These are phyloP conservation scores for Pseudobourletiella spinata DNA, from an alignment of 1,140 invertebrate species.

Conservation along the genomic window DNA sequence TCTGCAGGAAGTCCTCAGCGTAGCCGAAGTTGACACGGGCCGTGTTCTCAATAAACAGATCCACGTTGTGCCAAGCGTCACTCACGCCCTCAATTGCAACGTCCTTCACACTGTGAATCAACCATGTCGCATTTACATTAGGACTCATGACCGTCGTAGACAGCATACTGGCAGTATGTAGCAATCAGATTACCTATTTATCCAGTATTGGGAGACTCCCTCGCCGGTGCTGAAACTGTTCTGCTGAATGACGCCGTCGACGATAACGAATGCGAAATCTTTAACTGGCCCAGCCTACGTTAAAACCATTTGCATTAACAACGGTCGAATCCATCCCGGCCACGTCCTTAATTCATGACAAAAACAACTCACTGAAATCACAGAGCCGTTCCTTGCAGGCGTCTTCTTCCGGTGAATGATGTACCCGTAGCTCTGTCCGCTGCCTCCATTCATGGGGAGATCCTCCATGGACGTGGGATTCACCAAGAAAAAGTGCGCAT, in stretches of 20 bases:
- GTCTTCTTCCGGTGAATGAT: slow-evolving; percentile 45
- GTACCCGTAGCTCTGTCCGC: slow-evolving; percentile 52
- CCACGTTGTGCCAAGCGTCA: slow-evolving; percentile 34
- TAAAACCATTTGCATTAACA: no score
- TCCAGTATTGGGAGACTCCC: slow-evolving; percentile 45
- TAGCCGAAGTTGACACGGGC: slow-evolving; percentile 46
- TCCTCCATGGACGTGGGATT: slow-evolving; percentile 47
- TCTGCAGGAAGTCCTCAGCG: slow-evolving; percentile 40
- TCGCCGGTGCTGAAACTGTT: slow-evolving; percentile 36
- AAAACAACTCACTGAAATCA: no score
- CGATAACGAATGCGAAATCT: slow-evolving; percentile 48
- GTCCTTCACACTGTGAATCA: slow-evolving; percentile 12
- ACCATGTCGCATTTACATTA: not conserved
- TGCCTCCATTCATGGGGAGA: slow-evolving; percentile 45
- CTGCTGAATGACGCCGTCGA: slow-evolving; percentile 42
- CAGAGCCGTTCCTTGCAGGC: not conserved
- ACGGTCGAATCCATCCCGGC: no score
- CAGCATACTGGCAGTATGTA: slow-evolving; percentile 34
- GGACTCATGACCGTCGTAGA: no score
- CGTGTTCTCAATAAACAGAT: slow-evolving; percentile 47
- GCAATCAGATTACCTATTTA: slow-evolving; percentile 43
- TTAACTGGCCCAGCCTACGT: slow-evolving; percentile 43
- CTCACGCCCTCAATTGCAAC: not conserved
- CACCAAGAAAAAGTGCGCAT: slow-evolving; percentile 19
- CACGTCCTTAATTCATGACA: no score